These are phyloP conservation scores for Sardinella longiceps DNA, from an alignment of 2,797 vertebrate species.

Conservation along the genomic window DNA sequence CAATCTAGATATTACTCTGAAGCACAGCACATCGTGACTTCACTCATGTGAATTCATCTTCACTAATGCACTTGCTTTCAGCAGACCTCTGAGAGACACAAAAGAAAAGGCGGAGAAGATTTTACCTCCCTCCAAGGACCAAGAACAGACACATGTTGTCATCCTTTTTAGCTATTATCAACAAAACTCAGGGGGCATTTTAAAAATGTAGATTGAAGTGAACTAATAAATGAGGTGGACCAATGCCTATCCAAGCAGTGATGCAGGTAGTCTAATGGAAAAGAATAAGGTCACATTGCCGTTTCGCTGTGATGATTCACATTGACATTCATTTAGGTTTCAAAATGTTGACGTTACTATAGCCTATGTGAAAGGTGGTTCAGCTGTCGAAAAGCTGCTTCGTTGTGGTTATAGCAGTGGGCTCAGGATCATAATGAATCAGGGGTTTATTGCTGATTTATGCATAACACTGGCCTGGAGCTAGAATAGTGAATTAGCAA, in stretches of 20 bases:
- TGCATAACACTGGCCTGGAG: neutral
- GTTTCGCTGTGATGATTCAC: neutral
- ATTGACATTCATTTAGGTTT: neutral
- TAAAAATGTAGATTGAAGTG: neutral
- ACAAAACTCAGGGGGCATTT: neutral
- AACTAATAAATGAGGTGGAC: neutral
- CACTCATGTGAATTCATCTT: neutral
- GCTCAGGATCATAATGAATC: neutral
- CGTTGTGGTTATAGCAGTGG: neutral
- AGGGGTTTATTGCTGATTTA: neutral
- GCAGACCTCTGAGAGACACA: neutral
- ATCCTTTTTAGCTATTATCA: neutral
- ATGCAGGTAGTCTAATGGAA: neutral
- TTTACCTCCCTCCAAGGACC: slow-evolving; percentile 6
- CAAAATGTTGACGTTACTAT: neutral
- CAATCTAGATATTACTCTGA: neutral
- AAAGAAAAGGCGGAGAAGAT: neutral
- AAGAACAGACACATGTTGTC: neutral
- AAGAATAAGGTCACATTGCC: neutral
- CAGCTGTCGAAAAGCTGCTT: neutral
- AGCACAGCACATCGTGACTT: neutral
- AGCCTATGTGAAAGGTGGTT: neutral
- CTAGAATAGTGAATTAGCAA: neutral
- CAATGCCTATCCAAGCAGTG: neutral
- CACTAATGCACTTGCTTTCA: slow-evolving; percentile 10